Evolutionary conservation across 2,888 invertebrate species (phyloP).

Genomic region (Limnephilus rhombicus): DNA sequence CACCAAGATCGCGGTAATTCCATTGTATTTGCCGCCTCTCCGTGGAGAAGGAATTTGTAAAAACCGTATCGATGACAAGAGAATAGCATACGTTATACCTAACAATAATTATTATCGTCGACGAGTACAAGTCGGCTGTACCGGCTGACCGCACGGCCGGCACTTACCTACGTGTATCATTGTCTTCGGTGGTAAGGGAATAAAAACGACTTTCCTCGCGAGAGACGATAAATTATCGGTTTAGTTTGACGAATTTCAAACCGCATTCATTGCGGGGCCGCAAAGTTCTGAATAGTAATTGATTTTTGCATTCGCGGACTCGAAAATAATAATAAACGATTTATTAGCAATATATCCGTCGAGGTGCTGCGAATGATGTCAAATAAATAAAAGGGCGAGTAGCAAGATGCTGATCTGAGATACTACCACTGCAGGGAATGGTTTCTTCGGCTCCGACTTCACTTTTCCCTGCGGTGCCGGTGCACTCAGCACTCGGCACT

Average conservation of each 20-base stretch:
- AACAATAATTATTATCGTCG: constrained; percentile 16
- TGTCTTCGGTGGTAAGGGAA: constrained; percentile 37
- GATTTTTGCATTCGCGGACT: constrained; percentile 42
- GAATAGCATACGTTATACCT: constrained; percentile 27
- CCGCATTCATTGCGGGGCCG: constrained; percentile 42
- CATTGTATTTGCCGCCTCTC: not conserved
- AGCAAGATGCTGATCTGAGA: constrained; percentile 52
- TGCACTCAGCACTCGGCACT: not conserved
- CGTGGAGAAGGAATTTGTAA: not conserved
- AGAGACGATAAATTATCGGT: constrained; percentile 37
- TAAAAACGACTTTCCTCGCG: constrained; percentile 23
- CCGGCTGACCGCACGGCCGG: constrained; percentile 8
- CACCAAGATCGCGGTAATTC: not conserved
- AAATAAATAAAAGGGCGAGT: constrained; percentile 61
- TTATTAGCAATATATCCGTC: constrained; percentile 60
- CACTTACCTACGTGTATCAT: constrained; percentile 21
- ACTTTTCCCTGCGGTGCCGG: not conserved
- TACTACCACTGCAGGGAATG: not conserved
- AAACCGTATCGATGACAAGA: constrained; percentile 34
- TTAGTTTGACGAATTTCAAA: constrained; percentile 44
- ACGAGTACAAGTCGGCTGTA: not conserved
- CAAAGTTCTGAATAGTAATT: constrained; percentile 44
- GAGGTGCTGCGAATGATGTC: constrained; percentile 56
- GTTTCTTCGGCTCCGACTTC: not conserved
- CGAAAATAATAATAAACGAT: constrained; percentile 62